A percentile compares a stretch with the other conserved stretches of the same genome.
These are phyloP conservation scores for Gephyroberyx darwinii DNA, from an alignment of 2,797 vertebrate species.

Conservation along the genomic window DNA sequence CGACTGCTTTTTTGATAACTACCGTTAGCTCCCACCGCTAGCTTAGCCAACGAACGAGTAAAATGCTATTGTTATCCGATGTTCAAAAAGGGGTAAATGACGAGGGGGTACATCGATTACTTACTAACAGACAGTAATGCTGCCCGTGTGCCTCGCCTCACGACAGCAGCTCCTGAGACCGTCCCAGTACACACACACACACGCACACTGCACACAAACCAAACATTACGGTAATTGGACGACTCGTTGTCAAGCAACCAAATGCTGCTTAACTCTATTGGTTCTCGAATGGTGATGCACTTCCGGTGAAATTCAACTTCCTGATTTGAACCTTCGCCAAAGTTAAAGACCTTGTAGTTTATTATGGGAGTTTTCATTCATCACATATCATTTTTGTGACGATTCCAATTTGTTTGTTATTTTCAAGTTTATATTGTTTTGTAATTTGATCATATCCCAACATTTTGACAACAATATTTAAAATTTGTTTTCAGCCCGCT, in stretches of 20 bases:
- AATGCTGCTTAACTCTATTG: constrained; percentile 68
- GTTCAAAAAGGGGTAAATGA: accelerated
- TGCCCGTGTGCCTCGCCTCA: not conserved
- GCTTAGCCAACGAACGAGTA: not conserved
- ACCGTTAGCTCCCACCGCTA: not conserved
- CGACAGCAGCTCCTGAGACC: not conserved
- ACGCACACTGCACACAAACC: constrained; percentile 6
- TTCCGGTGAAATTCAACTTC: not conserved
- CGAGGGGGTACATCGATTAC: not conserved
- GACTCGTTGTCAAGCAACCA: constrained; percentile 76
- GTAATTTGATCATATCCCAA: no score
- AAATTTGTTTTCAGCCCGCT: no score
- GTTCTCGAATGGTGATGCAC: constrained; percentile 19
- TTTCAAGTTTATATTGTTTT: no score
- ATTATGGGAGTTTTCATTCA: no score
- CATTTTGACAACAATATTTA: no score
- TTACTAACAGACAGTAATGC: not conserved
- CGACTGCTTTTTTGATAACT: no score
- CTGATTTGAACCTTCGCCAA: no score
- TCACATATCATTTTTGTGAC: no score
- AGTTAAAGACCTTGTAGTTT: not conserved
- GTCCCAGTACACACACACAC: no score
- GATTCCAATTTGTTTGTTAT: no score
- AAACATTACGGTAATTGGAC: constrained; percentile 68
- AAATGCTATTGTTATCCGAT: no score